Conservation (phyloP, 2,888 invertebrate genomes). For the Drosophila paranaensis region DNA sequence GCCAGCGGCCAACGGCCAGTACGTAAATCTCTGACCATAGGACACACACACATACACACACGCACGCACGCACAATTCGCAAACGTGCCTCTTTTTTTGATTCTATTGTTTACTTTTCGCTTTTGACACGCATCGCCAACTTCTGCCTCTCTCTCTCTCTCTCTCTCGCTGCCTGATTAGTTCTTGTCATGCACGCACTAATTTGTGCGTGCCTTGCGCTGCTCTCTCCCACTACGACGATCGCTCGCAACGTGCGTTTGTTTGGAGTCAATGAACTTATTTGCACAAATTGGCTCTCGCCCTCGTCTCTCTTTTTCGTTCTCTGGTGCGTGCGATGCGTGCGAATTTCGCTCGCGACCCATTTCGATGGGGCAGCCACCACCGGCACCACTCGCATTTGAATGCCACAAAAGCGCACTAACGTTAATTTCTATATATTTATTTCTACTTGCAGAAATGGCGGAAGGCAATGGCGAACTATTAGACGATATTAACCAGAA, state of each 20-base stretch:
- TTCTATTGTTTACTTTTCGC: conserved; percentile 54
- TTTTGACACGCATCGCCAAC: conserved; percentile 3
- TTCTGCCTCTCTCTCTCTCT: conserved; percentile 1
- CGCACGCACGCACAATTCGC: conserved; percentile 43
- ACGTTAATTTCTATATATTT: background rate
- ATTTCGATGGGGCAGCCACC: conserved; percentile 23
- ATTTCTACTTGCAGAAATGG: conserved; percentile 83
- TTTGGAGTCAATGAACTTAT: conserved; percentile 76
- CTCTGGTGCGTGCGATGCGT: conserved; percentile 35
- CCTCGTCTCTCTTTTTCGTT: background rate
- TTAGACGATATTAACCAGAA: conserved; percentile 85
- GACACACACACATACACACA: conserved; percentile 37
- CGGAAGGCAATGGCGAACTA: conserved; percentile 85
- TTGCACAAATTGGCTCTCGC: conserved; percentile 31
- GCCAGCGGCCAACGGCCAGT: conserved; percentile 31
- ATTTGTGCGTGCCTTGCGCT: conserved; percentile 43
- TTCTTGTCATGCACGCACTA: conserved; percentile 38
- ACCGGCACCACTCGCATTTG: conserved; percentile 6
- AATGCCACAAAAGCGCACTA: background rate
- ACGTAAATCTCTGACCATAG: conserved; percentile 22
- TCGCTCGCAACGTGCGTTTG: conserved; percentile 50
- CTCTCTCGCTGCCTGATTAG: conserved; percentile 1
- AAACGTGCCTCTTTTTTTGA: conserved; percentile 52
- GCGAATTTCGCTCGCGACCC: conserved; percentile 54
- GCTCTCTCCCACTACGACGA: conserved; percentile 12